Evolutionary conservation across 2,888 invertebrate species (phyloP).

Genomic region (Lapara coniferarum): DNA sequence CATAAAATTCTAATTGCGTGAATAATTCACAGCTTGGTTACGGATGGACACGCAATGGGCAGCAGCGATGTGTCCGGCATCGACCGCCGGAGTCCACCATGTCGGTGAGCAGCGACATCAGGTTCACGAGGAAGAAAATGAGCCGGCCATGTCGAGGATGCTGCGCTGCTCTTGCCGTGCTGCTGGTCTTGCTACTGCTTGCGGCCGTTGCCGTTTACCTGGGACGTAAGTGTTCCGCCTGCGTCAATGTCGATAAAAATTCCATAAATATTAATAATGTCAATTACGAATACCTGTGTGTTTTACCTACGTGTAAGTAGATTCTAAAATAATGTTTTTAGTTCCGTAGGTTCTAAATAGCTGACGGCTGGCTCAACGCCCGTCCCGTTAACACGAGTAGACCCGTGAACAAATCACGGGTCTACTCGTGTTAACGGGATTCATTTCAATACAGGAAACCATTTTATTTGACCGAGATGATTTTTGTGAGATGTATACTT

Average conservation of each 20-base stretch:
- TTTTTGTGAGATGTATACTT: background rate
- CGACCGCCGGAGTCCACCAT: constrained; percentile 89
- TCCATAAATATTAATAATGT: too few species aligned
- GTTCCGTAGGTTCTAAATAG: too few species aligned
- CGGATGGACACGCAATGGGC: constrained; percentile 69
- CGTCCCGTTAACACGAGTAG: too few species aligned
- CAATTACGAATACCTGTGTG: too few species aligned
- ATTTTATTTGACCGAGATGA: too few species aligned
- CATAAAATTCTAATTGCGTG: constrained; percentile 4
- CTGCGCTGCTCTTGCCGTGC: constrained; percentile 92
- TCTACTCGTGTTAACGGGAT: too few species aligned
- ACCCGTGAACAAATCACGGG: too few species aligned
- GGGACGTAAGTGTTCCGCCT: constrained; percentile 79
- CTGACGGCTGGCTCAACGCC: too few species aligned
- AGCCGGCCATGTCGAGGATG: constrained; percentile 94
- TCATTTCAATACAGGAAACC: too few species aligned
- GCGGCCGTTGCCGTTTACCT: constrained; percentile 84
- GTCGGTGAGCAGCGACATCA: constrained; percentile 94
- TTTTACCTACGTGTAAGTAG: background rate
- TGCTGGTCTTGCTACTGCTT: constrained; percentile 89
- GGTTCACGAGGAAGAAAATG: constrained; percentile 93
- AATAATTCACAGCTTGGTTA: constrained; percentile 64
- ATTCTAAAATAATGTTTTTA: too few species aligned
- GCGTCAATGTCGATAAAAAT: background rate
- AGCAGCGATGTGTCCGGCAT: constrained; percentile 68